Evolutionary conservation across 2,888 invertebrate species (phyloP), one percentile per base, ranked within the genome.

Genomic region (Tubulanus polymorphus): DNA sequence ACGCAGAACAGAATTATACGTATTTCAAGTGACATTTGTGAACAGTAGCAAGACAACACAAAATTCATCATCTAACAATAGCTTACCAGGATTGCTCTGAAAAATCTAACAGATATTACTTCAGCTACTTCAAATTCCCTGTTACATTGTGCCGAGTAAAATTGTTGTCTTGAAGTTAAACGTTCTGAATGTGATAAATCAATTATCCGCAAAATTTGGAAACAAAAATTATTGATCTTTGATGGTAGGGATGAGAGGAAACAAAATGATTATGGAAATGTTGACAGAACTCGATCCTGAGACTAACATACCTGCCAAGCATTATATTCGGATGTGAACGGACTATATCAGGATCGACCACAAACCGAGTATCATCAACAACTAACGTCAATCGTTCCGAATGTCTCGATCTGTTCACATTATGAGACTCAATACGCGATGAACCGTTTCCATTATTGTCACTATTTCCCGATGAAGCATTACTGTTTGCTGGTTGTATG

Each of bases 111-210:
- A 0, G 95, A 91, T 67, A 99, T 91, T 1, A 96, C 97, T 64
- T 97, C 96, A 1, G 95, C 96, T 1, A 94, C 92, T 73, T 96
- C 94, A 78, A 90, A 97, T 77, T 99, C 99, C 97, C 96, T 2
- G 93, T 83, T 66, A 95, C 95, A 76, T 99, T 99, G 0, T 94
- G 88, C 73, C 92, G 90, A 0, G 92, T 91, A 79, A 94, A 92
- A 53, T 82, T 81, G 54, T 76, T 71, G 90, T 78, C 94, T 63
- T 89, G 10, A 91, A 90, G 75, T 91, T 91, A 72, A 96, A 96
- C 96, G 96, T 96, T 68, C 94, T 87, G 68, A 26, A 74, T 73
- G 57, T 52, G 57, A 54, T 48, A 53, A 49, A 37, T 37, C 20
- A 41, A 6, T n/a, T 26, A 10, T 32, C 10, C 10, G 35, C 35